A percentile compares a stretch with the other conserved stretches of the same genome.
These are phyloP conservation scores for Panzeria rudis DNA, from an alignment of 2,888 invertebrate species.

Conservation along the genomic window DNA sequence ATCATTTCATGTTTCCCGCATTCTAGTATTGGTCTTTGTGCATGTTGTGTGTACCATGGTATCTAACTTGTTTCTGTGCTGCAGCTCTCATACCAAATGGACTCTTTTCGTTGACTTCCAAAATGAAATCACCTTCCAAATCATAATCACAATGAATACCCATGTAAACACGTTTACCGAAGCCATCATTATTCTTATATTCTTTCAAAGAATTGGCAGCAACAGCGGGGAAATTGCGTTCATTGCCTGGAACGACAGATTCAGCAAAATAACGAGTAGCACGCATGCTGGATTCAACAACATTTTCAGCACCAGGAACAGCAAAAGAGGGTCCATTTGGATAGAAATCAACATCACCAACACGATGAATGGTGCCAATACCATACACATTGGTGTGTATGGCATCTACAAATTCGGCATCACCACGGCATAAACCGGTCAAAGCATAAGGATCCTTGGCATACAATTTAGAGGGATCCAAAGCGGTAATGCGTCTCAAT, in stretches of 20 bases:
- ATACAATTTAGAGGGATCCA: conserved; percentile 79
- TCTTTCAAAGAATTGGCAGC: conserved; percentile 79
- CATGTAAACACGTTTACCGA: conserved; percentile 81
- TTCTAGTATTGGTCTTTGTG: too few species aligned
- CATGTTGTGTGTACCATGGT: too few species aligned
- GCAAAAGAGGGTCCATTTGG: conserved; percentile 79
- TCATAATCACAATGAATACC: conserved; percentile 78
- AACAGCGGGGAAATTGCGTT: conserved; percentile 81
- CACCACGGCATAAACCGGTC: conserved; percentile 80
- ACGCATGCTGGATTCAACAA: conserved; percentile 80
- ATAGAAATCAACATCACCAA: conserved; percentile 82
- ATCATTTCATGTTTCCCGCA: too few species aligned
- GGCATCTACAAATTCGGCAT: conserved; percentile 82
- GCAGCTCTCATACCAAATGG: conserved; percentile 81
- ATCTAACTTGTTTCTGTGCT: conserved; percentile 76
- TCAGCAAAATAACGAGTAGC: conserved; percentile 82
- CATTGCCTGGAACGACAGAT: conserved; percentile 80
- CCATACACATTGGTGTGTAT: conserved; percentile 81
- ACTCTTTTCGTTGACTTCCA: conserved; percentile 80
- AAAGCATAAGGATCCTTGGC: conserved; percentile 76
- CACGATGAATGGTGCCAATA: conserved; percentile 77
- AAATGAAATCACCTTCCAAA: conserved; percentile 80
- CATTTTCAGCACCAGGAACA: conserved; percentile 79
- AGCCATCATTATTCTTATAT: conserved; percentile 79
- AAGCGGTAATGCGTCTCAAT: conserved; percentile 81